Conservation (phyloP, 2,888 invertebrate genomes). For the Polydrusus pterygomalis region DNA sequence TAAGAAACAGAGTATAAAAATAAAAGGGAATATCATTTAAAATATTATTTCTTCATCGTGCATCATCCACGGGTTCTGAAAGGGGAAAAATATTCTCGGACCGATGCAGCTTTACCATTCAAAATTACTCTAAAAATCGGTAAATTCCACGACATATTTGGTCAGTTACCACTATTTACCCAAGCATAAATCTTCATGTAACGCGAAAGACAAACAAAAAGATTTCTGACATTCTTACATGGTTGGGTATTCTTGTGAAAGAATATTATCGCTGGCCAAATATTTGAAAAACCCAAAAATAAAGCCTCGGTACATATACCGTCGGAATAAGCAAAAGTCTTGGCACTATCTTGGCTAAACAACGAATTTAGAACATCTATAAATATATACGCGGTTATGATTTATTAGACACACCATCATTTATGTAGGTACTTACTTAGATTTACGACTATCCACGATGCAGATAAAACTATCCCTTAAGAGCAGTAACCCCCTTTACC, state of each 20-base stretch:
- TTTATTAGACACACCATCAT: no score
- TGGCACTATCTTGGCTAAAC: constrained; percentile 50
- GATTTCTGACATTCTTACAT: constrained; percentile 51
- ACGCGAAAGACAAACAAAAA: constrained; percentile 49
- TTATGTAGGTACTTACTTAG: no score
- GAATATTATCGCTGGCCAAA: constrained; percentile 59
- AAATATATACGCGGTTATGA: neutral
- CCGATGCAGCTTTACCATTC: neutral
- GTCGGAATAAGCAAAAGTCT: constrained; percentile 53
- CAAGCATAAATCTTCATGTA: constrained; percentile 49
- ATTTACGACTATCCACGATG: no score
- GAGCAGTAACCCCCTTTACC: no score
- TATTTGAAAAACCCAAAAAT: constrained; percentile 58
- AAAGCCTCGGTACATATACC: constrained; percentile 43
- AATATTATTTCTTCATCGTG: no score
- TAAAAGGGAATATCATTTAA: no score
- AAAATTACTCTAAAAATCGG: constrained; percentile 1
- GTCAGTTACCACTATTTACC: constrained; percentile 31
- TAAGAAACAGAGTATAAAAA: no score
- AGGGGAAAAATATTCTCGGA: no score
- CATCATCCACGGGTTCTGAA: no score
- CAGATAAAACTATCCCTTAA: no score
- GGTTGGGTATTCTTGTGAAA: constrained; percentile 46
- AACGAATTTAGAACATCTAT: constrained; percentile 35
- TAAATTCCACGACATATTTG: constrained; percentile 33